Conservation (phyloP, 92 coral and sea anemone species). For the Diadumene lineata region DNA sequence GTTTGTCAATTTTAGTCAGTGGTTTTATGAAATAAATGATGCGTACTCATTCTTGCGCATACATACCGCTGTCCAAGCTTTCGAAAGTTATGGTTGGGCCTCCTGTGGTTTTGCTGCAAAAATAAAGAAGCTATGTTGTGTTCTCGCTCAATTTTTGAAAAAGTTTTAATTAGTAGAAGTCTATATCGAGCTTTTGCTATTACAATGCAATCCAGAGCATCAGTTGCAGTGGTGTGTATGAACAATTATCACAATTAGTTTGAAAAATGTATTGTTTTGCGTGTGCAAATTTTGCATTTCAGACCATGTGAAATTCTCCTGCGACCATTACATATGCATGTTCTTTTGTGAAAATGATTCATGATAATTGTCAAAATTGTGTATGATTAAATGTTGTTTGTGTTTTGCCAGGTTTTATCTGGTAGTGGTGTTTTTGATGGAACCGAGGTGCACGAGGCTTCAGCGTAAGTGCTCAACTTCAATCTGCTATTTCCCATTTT, state of each 20-base stretch:
- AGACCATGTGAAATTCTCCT: not conserved
- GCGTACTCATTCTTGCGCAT: constrained; percentile 1
- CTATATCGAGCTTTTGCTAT: constrained; percentile 37
- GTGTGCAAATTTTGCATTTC: not conserved
- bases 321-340: too few relatives aligned
- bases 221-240: constrained; percentile 76
- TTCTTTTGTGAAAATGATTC: too few relatives aligned
- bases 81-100: constrained; percentile 1
- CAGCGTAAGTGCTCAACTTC: constrained; percentile 58
- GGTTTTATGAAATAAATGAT: not conserved
- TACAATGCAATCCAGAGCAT: constrained; percentile 41
- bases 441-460: constrained; percentile 80
- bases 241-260: not conserved
- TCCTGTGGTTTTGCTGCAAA: constrained; percentile 22
- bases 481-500: too few relatives aligned
- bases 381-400: not conserved
- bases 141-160: constrained; percentile 14
- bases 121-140: constrained; percentile 3
- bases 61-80: constrained; percentile 8
- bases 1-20: constrained; percentile 18
- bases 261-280: not conserved
- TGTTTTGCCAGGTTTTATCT: constrained; percentile 81
- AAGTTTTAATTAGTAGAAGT: constrained; percentile 18
- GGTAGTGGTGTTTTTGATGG: constrained; percentile 91
- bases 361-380: not conserved